phyloP scores from a whole-genome alignment of 2,797 vertebrate genomes.

The Mormyrops attenuatus region DNA sequence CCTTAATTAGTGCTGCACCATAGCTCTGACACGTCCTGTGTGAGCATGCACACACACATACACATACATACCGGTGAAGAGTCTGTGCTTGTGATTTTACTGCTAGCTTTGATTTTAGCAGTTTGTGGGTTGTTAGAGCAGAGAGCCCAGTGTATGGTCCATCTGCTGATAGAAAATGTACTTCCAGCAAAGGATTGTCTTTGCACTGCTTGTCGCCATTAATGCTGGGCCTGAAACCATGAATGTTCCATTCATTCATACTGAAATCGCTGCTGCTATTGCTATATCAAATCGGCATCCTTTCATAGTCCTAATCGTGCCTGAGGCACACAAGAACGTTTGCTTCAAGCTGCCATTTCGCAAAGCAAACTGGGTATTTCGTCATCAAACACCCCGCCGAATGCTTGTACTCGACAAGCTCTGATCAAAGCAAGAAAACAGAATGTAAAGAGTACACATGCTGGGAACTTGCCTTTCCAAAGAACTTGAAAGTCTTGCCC shows the following conservation, averaged over 20 bases:
- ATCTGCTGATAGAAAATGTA: not conserved
- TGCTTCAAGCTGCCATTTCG: not conserved
- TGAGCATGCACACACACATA: not conserved
- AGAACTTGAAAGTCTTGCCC: not conserved
- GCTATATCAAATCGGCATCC: not conserved
- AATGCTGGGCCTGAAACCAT: not conserved
- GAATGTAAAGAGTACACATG: not conserved
- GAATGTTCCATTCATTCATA: not conserved
- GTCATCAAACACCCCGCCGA: not conserved
- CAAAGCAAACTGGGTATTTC: not conserved
- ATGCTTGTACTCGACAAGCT: not conserved
- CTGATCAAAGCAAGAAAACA: not conserved
- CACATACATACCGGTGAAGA: not conserved
- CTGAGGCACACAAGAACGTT: not conserved
- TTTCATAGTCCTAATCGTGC: not conserved
- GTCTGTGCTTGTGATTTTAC: not conserved
- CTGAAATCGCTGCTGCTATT: not conserved
- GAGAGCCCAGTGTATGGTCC: not conserved
- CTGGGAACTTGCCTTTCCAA: not conserved
- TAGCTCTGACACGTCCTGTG: not conserved
- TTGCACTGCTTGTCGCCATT: not conserved
- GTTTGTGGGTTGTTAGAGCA: not conserved
- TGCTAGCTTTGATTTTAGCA: not conserved
- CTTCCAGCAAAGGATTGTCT: not conserved
- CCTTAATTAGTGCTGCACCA: not conserved